Evolutionary conservation across 2,113 vertebrate genomes (phyloP).

Genomic region (Xiphophorus maculatus): DNA sequence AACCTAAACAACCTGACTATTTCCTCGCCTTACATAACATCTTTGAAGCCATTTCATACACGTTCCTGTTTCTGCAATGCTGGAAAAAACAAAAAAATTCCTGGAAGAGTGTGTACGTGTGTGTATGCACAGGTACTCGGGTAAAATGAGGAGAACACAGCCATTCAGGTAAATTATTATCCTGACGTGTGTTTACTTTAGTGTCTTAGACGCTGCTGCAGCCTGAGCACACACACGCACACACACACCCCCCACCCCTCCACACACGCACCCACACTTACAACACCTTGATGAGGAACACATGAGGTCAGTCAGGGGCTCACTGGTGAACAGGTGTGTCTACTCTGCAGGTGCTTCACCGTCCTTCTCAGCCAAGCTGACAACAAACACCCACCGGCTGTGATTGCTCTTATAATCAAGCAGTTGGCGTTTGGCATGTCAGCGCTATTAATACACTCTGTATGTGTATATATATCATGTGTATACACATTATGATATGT

Average conservation of each 20-base stretch:
- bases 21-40: background rate
- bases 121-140: slow-evolving; percentile 19
- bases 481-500: no score
- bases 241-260: slow-evolving; percentile 14
- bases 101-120: slow-evolving; percentile 19
- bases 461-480: background rate
- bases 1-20: slow-evolving; percentile 2
- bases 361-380: slow-evolving; percentile 54
- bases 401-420: slow-evolving; percentile 34
- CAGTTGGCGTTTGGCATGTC: slow-evolving; percentile 7
- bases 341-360: slow-evolving; percentile 66
- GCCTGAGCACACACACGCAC: background rate
- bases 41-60: background rate
- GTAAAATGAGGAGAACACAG: slow-evolving; percentile 34
- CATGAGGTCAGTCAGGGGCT: slow-evolving; percentile 62
- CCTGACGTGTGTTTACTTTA: slow-evolving; percentile 60
- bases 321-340: slow-evolving; percentile 66
- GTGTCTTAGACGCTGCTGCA: slow-evolving; percentile 47
- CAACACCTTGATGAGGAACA: slow-evolving; percentile 5
- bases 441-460: background rate
- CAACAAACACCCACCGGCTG: slow-evolving; percentile 25
- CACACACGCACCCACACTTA: slow-evolving; percentile 9
- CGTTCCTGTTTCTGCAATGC: background rate
- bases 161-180: slow-evolving; percentile 77
- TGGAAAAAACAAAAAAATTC: slow-evolving; percentile 2